phyloP scores from a whole-genome alignment of 2,888 invertebrate species.

The Lymantria monacha region DNA sequence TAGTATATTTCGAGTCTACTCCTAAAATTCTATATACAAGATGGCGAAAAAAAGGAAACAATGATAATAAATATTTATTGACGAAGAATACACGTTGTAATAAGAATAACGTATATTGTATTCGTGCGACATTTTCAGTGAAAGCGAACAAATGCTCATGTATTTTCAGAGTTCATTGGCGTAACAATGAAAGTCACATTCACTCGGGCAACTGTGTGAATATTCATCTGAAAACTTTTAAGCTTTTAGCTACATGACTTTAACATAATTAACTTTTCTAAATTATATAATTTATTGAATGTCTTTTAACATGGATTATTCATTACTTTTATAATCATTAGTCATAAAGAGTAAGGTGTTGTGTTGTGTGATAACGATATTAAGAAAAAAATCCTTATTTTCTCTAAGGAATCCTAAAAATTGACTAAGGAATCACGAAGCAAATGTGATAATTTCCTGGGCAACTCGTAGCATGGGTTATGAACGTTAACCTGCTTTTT shows the following conservation, averaged over 20 bases:
- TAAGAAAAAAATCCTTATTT: too few relatives aligned
- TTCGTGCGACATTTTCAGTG: slow-evolving; percentile 1
- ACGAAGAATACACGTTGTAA: background rate
- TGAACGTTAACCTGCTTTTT: too few relatives aligned
- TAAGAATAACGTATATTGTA: slow-evolving; percentile 1
- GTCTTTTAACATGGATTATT: too few relatives aligned
- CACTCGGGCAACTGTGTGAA: background rate
- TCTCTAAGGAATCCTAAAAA: too few relatives aligned
- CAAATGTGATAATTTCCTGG: too few relatives aligned
- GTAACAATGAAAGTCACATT: background rate
- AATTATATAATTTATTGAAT: too few relatives aligned
- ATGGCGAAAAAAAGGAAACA: background rate
- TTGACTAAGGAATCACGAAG: too few relatives aligned
- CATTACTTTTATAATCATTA: too few relatives aligned
- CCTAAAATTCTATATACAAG: too few relatives aligned
- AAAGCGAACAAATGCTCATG: background rate
- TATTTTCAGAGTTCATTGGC: background rate
- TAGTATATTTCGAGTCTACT: too few relatives aligned
- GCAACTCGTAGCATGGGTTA: too few relatives aligned
- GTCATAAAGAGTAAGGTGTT: background rate
- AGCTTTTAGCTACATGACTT: background rate
- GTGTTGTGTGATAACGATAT: too few relatives aligned
- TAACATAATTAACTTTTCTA: background rate
- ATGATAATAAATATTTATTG: slow-evolving; percentile 3
- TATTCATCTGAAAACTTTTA: background rate